phyloP scores from a whole-genome alignment of 1,140 invertebrate species.

The Dendroctonus ponderosae region DNA sequence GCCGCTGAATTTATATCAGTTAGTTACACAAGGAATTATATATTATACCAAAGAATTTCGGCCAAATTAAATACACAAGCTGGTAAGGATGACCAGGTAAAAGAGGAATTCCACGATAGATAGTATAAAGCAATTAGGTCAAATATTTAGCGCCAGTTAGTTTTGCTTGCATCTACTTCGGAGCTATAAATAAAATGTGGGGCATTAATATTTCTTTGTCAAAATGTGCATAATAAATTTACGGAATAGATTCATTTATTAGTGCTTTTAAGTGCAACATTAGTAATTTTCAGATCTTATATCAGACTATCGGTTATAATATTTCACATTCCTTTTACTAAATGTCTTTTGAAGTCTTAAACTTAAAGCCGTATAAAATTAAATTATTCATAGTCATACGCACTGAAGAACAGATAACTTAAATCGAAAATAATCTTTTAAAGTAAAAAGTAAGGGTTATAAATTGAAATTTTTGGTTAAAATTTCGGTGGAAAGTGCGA shows the following conservation, averaged over 20 bases:
- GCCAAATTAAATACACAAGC: slow-evolving; percentile 2
- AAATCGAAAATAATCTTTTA: too few relatives aligned
- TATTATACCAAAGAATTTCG: slow-evolving; percentile 16
- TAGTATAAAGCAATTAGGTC: slow-evolving; percentile 18
- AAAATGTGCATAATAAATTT: slow-evolving; percentile 22
- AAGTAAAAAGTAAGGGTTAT: too few relatives aligned
- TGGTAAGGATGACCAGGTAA: slow-evolving; percentile 7
- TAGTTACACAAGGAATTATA: slow-evolving; percentile 20
- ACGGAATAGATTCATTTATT: slow-evolving; percentile 10
- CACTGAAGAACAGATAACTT: too few relatives aligned
- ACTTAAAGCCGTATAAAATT: too few relatives aligned
- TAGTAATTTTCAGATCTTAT: slow-evolving; percentile 7
- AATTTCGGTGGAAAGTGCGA: too few relatives aligned
- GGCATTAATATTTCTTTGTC: slow-evolving; percentile 29
- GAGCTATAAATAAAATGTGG: slow-evolving; percentile 28
- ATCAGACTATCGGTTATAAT: background rate
- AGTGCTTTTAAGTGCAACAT: slow-evolving; percentile 17
- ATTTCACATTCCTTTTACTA: too few relatives aligned
- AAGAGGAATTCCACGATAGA: slow-evolving; percentile 10
- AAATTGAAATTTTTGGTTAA: too few relatives aligned
- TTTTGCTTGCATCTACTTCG: slow-evolving; percentile 12
- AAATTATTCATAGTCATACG: too few relatives aligned
- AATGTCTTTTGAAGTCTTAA: background rate
- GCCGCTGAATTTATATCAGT: slow-evolving; percentile 12
- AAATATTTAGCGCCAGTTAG: slow-evolving; percentile 16